Conservation (phyloP, 2,888 invertebrate species). For the Scrobipalpa costella region DNA sequence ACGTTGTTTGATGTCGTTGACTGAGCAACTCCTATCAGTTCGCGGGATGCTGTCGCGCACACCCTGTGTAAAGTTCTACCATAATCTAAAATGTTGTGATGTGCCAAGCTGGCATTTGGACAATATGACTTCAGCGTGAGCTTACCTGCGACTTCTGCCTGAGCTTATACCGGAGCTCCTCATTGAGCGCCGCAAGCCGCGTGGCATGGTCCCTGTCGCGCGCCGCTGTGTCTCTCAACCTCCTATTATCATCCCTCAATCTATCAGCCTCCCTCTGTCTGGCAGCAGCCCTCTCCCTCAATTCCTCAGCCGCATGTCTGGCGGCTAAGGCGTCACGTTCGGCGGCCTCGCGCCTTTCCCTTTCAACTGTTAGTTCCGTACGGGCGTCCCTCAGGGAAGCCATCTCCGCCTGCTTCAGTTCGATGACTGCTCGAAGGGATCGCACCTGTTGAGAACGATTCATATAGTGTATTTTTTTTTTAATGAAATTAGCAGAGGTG, state of each 20-base stretch:
- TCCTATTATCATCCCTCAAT: conserved; percentile 83
- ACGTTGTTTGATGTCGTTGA: no score
- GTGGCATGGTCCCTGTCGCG: conserved; percentile 90
- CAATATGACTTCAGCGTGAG: background rate
- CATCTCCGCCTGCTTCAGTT: conserved; percentile 93
- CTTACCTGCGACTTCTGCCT: conserved; percentile 89
- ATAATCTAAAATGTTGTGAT: no score
- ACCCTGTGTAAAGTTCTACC: no score
- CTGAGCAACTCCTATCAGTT: no score
- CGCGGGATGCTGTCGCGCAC: no score
- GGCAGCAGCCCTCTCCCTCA: conserved; percentile 89
- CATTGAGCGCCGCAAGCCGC: conserved; percentile 90
- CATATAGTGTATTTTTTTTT: background rate
- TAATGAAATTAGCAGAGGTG: no score
- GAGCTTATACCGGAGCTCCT: conserved; percentile 93
- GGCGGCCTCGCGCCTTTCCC: conserved; percentile 86
- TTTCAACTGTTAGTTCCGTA: conserved; percentile 85
- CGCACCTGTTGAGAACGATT: conserved; percentile 56
- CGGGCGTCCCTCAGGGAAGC: conserved; percentile 87
- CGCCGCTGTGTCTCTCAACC: conserved; percentile 86
- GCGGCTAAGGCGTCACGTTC: conserved; percentile 88
- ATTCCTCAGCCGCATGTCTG: conserved; percentile 92
- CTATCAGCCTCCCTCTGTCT: conserved; percentile 86
- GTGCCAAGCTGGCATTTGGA: no score
- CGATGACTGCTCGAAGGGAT: conserved; percentile 93